phyloP scores from a whole-genome alignment of 2,888 invertebrate species.

The Volucella inflata region DNA sequence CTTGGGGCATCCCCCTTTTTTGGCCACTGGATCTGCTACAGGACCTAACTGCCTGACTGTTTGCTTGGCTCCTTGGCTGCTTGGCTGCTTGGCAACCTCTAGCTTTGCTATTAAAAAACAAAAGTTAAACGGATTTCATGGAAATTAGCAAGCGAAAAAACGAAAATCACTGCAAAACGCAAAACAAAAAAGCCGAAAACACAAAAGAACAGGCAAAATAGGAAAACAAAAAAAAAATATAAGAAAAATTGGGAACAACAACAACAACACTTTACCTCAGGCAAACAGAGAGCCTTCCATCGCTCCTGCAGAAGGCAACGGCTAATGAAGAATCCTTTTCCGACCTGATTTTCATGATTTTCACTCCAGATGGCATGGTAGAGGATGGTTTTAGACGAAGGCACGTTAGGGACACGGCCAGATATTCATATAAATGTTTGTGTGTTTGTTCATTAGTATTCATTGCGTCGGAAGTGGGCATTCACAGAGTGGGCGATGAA shows the following conservation, averaged over 20 bases:
- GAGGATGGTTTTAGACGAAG: conserved; percentile 10
- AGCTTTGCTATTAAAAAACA: conserved; percentile 22
- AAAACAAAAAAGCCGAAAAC: conserved; percentile 31
- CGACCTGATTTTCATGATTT: conserved; percentile 78
- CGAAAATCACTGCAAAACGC: not conserved
- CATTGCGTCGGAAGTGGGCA: conserved; percentile 41
- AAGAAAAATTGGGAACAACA: conserved; percentile 25
- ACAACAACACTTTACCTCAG: conserved; percentile 76
- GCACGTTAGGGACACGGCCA: conserved; percentile 28
- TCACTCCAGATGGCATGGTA: conserved; percentile 20
- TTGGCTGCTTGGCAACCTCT: not conserved
- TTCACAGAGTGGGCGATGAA: conserved; percentile 1
- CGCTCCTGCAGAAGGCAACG: conserved; percentile 82
- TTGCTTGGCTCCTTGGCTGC: no score
- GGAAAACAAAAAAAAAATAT: conserved; percentile 16
- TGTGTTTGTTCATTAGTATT: conserved; percentile 58
- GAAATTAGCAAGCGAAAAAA: conserved; percentile 50
- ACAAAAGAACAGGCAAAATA: conserved; percentile 29
- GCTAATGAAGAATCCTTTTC: conserved; percentile 78
- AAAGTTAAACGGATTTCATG: conserved; percentile 69
- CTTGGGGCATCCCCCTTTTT: not conserved
- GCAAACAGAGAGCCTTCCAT: conserved; percentile 80
- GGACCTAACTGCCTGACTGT: no score
- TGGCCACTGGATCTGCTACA: not conserved
- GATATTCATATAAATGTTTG: conserved; percentile 31